phyloP scores from a whole-genome alignment of 2,113 vertebrate genomes.

The Rhinolophus ferrumequinum region DNA sequence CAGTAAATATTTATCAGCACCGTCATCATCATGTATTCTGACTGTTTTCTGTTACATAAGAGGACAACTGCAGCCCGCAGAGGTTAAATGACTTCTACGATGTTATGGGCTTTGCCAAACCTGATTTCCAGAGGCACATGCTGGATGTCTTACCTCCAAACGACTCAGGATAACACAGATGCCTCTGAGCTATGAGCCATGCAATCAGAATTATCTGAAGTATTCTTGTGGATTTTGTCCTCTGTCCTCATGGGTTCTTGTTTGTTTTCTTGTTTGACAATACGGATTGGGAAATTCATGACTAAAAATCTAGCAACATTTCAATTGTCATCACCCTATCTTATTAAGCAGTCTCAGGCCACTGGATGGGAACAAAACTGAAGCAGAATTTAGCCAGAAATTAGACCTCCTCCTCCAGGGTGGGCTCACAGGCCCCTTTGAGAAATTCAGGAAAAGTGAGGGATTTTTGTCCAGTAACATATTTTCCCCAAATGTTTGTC shows the following conservation, averaged over 20 bases:
- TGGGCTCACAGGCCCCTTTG: background rate
- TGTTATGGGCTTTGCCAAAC: background rate
- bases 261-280: background rate
- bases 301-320: background rate
- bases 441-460: background rate
- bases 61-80: background rate
- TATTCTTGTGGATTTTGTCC: background rate
- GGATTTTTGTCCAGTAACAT: background rate
- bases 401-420: background rate
- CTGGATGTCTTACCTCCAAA: background rate
- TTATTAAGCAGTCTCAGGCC: background rate
- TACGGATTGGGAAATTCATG: background rate
- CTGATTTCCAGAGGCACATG: background rate
- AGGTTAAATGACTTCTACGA: background rate
- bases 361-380: background rate
- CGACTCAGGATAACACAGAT: background rate
- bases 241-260: background rate
- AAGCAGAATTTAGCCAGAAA: background rate
- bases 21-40: background rate
- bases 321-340: background rate
- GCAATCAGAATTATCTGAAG: background rate
- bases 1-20: background rate
- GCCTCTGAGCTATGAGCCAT: accelerated
- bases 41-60: background rate
- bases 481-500: background rate